phyloP scores from a whole-genome alignment of 2,888 invertebrate genomes.

The Aphodius granarius region DNA sequence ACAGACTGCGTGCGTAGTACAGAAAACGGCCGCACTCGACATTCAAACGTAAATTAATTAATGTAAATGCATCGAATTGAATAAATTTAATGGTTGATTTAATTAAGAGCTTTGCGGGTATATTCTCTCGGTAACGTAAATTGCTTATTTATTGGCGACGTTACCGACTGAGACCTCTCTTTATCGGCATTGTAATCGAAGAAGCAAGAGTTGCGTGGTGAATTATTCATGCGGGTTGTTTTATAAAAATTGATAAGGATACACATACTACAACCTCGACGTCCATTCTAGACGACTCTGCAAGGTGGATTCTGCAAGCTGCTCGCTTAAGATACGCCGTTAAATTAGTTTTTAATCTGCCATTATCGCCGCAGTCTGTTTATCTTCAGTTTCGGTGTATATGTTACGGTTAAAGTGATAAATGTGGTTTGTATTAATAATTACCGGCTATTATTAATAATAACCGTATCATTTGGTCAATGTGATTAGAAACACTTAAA shows the following conservation, averaged over 20 bases:
- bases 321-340: neutral
- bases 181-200: neutral
- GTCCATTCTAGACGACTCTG: too few species aligned
- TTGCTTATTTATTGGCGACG: conserved; percentile 21
- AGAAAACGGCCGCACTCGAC: neutral
- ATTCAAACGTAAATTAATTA: conserved; percentile 19
- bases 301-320: neutral
- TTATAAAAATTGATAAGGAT: neutral
- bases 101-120: conserved; percentile 17
- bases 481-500: too few species aligned
- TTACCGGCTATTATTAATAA: too few species aligned
- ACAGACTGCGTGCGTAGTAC: neutral
- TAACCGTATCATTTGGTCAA: too few species aligned
- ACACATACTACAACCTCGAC: too few species aligned
- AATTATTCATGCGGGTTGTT: neutral
- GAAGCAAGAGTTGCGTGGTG: neutral
- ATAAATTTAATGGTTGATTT: conserved; percentile 25
- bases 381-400: too few species aligned
- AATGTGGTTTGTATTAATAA: too few species aligned
- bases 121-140: conserved; percentile 15
- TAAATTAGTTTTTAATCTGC: neutral
- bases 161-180: neutral
- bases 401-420: too few species aligned
- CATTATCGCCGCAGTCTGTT: too few species aligned
- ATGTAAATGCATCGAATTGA: conserved; percentile 24